Evolutionary conservation across 2,888 invertebrate species (phyloP), one percentile per base, ranked within the genome.

Genomic region (Parnassius orleans): DNA sequence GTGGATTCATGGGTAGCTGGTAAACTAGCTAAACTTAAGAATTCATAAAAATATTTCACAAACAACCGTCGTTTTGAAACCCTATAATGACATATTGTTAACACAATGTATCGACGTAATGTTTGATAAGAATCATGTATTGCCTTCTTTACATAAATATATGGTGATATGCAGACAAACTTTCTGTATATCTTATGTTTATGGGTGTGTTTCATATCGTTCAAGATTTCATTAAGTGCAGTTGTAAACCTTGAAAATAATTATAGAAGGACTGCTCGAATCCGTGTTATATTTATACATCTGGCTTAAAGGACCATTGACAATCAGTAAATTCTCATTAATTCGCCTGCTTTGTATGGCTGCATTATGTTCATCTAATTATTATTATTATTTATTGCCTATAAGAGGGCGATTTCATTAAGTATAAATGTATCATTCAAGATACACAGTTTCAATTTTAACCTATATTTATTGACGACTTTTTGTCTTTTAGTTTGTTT

Each of bases 371-470:
- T 61, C 14, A 43, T 42, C 42, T 55, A 12, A 52, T 55, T 46
- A 58, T 62, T 53, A 52, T 66, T 69, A 52, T 66, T 69, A 44
- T 61, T 65, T 66, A 46, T 60, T 61, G 54, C 64, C 58, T 53
- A 53, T 61, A 63, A 58, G 62, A 64, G 67, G 67, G 56, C 66
- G 66, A 69, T 69, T 68, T 72, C 68, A 68, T 66, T 73, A 73
- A 73, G 69, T 69, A 71, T 69, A 68, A 74, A 73, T 73, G 72
- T 68, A 69, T 69, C 65, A 63, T 58, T 59, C 51, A 55, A 64
- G 65, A 64, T 68, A 68, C 61, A 60, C 68, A 58, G 60, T 64
- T 55, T 61, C 69, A 65, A 53, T 66, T 66, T 66, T 64, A 54
- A 69, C 59, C 61, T 66, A 61, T 68, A 72, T 69, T 71, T 70